Evolutionary conservation across 2,888 invertebrate species (phyloP), one percentile per base, ranked within the genome.

Genomic region (Dynastes hyllus): DNA sequence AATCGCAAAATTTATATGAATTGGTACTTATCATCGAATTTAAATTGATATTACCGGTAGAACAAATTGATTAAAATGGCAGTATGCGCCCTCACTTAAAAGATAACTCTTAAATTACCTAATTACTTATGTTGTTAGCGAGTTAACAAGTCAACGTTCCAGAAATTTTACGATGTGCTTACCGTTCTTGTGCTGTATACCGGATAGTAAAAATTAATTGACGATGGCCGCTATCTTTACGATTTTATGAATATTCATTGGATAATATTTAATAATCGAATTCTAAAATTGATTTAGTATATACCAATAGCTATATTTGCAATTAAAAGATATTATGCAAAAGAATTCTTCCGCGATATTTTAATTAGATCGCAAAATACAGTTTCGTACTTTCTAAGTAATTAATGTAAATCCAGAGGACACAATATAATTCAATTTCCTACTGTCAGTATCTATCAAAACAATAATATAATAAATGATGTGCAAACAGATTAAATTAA

Each of bases 131-230:
- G 53, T 53, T 53, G 53, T 58, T 58, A 58, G 55, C 16, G 16
- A 55, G 8, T 55, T 55, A 55, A n/a, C 16, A 22, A 55, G 32
- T 8, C 63, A 27, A 63, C 13, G 32, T 29, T 63, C 9, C 27
- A 1, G 29, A 63, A 32, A 63, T 32, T 63, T 63, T 63, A 63
- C 32, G 63, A 63, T 2, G 32, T 32, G 63, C 11, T 8, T 63
- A 63, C 27, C 13, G 13, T 13, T 13, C 13, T 32, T 63, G 13
- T 5, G 63, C 32, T 27, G 32, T 63, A 63, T 32, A 63, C n/a
- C 32, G 11, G 61, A 29, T 61, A 63, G n/a, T 63, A 63, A 63
- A 63, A 63, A 32, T 63, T 63, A 63, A 63, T 63, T 29, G 63
- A 63, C 13, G 5, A 5, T 32, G 32, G 11, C 29, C 32, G 11